Conservation (phyloP, 2,888 invertebrate species). For the Pegoplata infirma region DNA sequence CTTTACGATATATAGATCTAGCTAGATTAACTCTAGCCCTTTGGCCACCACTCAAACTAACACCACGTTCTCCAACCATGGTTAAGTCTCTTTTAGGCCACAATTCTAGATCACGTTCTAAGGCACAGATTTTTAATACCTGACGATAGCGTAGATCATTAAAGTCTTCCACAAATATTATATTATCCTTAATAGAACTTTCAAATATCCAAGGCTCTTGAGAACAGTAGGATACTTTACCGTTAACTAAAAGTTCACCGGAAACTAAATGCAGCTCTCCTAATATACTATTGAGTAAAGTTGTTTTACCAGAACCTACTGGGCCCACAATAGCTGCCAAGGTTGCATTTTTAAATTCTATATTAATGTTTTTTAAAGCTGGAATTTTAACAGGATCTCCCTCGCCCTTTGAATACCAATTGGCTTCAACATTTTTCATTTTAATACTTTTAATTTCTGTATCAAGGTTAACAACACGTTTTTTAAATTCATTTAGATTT, state of each 20-base stretch:
- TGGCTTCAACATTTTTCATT: conserved; percentile 79
- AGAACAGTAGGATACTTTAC: too few species aligned
- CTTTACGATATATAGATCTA: conserved; percentile 84
- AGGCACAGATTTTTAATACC: conserved; percentile 81
- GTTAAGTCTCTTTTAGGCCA: conserved; percentile 80
- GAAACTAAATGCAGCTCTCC: conserved; percentile 82
- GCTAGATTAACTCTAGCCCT: conserved; percentile 87
- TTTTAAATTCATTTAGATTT: background rate
- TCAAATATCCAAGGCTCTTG: too few species aligned
- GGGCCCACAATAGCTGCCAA: conserved; percentile 82
- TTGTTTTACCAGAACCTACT: conserved; percentile 88
- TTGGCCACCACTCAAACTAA: too few species aligned
- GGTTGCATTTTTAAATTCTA: conserved; percentile 68
- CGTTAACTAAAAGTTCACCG: conserved; percentile 82
- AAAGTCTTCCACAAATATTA: conserved; percentile 82
- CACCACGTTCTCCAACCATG: too few species aligned
- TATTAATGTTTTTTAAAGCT: conserved; percentile 78
- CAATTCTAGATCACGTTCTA: conserved; percentile 82
- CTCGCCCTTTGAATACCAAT: conserved; percentile 77
- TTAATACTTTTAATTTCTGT: conserved; percentile 72
- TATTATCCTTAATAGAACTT: too few species aligned
- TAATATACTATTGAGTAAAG: conserved; percentile 85
- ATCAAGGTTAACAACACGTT: conserved; percentile 65
- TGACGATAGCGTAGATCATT: conserved; percentile 79
- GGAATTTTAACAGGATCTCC: conserved; percentile 75